These are phyloP conservation scores for Lepus americanus DNA, from an alignment of 2,113 vertebrate genomes.

Conservation along the genomic window DNA sequence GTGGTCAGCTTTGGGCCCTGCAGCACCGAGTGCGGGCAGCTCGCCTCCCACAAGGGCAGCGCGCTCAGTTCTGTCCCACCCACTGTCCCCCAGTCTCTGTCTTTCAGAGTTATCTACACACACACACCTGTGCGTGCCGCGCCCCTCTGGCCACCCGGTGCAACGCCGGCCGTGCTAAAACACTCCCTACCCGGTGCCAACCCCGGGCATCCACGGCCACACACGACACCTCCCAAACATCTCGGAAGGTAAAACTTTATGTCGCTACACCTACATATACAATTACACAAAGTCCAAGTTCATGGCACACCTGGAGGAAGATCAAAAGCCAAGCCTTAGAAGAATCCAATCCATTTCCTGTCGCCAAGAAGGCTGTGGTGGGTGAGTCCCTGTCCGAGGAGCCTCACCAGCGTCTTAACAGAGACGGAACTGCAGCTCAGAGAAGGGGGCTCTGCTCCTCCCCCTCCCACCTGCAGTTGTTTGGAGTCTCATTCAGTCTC, in stretches of 20 bases:
- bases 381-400: not conserved
- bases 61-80: not conserved
- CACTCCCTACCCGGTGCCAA: too few species aligned
- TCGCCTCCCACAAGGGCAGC: too few species aligned
- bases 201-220: accelerated
- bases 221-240: too few species aligned
- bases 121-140: not conserved
- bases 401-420: not conserved
- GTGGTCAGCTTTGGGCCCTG: not conserved
- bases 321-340: not conserved
- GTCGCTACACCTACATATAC: not conserved
- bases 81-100: not conserved
- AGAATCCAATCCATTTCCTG: not conserved
- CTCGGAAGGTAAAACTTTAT: not conserved
- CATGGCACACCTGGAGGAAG: not conserved
- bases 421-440: not conserved
- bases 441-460: constrained; percentile 13
- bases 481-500: constrained; percentile 6
- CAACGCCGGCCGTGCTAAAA: not conserved
- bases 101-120: not conserved
- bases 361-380: not conserved
- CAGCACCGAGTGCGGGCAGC: too few species aligned
- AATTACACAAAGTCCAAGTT: not conserved
- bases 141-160: not conserved
- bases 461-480: not conserved